A percentile compares a stretch with the other conserved stretches of the same genome.
Conservation (phyloP, 1,140 invertebrate species). For the Bombyx mori region ASM3026992v2 NC_085110.1:4910001-4910500, state of each 20-base stretch:
- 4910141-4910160: too few relatives aligned
- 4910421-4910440: slow-evolving; percentile 69
- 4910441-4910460: slow-evolving; percentile 69
- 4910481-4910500: slow-evolving; percentile 64
- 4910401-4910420: slow-evolving; percentile 60
- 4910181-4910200: too few relatives aligned
- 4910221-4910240: too few relatives aligned
- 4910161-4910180: too few relatives aligned
- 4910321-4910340: slow-evolving; percentile 59
- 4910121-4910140: too few relatives aligned
- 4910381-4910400: slow-evolving; percentile 68
- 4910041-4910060: too few relatives aligned
- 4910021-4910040: too few relatives aligned
- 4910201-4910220: too few relatives aligned
- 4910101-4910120: too few relatives aligned
- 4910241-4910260: slow-evolving; percentile 25
- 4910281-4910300: slow-evolving; percentile 37
- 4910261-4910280: slow-evolving; percentile 4
- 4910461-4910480: slow-evolving; percentile 68
- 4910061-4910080: too few relatives aligned
- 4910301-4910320: slow-evolving; percentile 65
- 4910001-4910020: too few relatives aligned
- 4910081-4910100: too few relatives aligned
- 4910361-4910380: slow-evolving; percentile 62
- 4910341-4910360: slow-evolving; percentile 64